phyloP scores from a whole-genome alignment of 2,888 invertebrate genomes.

The Ophion slaviceki region DNA sequence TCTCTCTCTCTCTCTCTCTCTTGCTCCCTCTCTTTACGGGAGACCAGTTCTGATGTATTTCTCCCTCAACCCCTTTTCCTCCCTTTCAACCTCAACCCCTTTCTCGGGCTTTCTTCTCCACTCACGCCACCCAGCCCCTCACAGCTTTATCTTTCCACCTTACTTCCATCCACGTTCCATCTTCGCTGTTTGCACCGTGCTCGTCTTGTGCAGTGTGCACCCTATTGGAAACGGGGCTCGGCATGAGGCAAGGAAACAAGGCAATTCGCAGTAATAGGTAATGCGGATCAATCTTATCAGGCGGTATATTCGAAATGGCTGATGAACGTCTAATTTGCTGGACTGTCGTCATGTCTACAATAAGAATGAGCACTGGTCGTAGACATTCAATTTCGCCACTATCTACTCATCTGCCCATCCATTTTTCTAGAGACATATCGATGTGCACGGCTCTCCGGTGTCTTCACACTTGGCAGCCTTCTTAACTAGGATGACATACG shows the following conservation, averaged over 20 bases:
- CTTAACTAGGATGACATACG: slow-evolving; percentile 43
- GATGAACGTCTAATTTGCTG: slow-evolving; percentile 4
- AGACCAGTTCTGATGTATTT: slow-evolving; percentile 59
- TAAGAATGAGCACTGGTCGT: background rate
- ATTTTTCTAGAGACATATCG: background rate
- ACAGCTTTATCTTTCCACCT: slow-evolving; percentile 63
- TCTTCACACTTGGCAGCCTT: slow-evolving; percentile 57
- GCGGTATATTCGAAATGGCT: background rate
- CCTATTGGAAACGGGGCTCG: background rate
- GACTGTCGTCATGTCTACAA: background rate
- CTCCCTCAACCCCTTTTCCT: slow-evolving; percentile 62
- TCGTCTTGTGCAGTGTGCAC: background rate
- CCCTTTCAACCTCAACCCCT: slow-evolving; percentile 63
- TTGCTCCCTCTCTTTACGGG: slow-evolving; percentile 54
- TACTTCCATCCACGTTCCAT: slow-evolving; percentile 73
- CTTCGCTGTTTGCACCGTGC: slow-evolving; percentile 70
- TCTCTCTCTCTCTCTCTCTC: slow-evolving; percentile 49
- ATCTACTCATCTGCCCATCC: background rate
- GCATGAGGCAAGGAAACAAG: background rate
- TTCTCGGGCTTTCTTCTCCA: slow-evolving; percentile 59
- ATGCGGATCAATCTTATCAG: slow-evolving; percentile 6
- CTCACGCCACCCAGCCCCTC: slow-evolving; percentile 45
- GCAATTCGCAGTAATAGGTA: slow-evolving; percentile 3
- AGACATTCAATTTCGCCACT: background rate
- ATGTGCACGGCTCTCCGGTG: too few relatives aligned